Evolutionary conservation across 2,797 vertebrate species (phyloP), one percentile per base, ranked within the genome.

Genomic region (Chelonia mydas): DNA sequence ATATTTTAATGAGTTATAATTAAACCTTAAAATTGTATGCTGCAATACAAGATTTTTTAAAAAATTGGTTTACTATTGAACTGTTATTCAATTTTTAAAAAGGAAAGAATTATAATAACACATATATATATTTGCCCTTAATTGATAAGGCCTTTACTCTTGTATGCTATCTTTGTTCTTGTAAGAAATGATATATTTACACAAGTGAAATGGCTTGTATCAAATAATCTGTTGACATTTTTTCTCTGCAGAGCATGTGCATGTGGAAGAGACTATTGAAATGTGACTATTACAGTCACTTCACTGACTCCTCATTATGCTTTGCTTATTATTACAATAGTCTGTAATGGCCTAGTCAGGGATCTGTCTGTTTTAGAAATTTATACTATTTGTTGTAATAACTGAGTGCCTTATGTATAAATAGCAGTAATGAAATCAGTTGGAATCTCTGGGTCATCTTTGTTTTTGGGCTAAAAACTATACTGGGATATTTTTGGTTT

Each of bases 181-280:
- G 84, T 90, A 83, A 89, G 89, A 90, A 96, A 59, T 21, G 28
- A 1, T 77, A 6, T 86, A 17, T 87, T 95, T 93, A n/a, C 19
- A 80, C 6, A 31, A 50, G 13, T 50, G 61, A 85, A 15, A 37
- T 83, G 25, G 68, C 31, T 92, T 90, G 88, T 90, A 33, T 93
- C 80, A 49, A 90, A 74, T 54, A 87, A 53, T 77, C 79, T 87
- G 19, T 2, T 53, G 54, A 6, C n/a, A 11, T 57, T 86, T 93
- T 76, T 41, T 78, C 13, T 45, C 88, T 88, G 90, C 3, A 37
- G 89, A 81, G 86, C 90, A 83, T n/a, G 47, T 33, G 23, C 84
- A 82, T 90, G 81, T 96, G 86, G 65, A 91, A 95, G 41, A 92
- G n/a, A 94, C 91, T 50, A 55, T 81, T 91, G 92, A 90, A 54